Evolutionary conservation across 2,113 vertebrate genomes (phyloP).

Genomic region (Tringa solitaria): DNA sequence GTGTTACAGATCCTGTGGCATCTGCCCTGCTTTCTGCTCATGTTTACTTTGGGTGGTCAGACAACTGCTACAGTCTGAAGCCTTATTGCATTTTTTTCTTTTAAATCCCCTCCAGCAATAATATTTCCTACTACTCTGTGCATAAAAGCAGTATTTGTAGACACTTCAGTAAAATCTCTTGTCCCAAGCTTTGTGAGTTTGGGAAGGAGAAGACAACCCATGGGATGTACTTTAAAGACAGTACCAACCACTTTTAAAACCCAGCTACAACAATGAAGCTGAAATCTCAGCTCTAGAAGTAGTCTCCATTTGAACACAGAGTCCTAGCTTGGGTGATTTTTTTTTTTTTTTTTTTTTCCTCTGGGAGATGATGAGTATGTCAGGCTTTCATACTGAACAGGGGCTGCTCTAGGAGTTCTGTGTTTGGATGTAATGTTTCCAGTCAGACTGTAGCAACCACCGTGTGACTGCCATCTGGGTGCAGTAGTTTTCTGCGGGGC

Average conservation of each 20-base stretch:
- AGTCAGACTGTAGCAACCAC: background rate
- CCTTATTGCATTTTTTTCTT: background rate
- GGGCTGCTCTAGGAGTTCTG: background rate
- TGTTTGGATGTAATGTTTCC: background rate
- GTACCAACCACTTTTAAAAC: background rate
- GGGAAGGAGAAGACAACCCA: background rate
- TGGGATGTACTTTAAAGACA: background rate
- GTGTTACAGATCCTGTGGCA: background rate
- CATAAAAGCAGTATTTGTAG: background rate
- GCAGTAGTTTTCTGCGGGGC: background rate
- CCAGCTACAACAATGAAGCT: background rate
- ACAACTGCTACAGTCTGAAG: background rate
- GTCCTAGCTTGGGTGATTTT: background rate
- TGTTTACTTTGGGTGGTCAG: background rate
- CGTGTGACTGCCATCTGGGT: background rate
- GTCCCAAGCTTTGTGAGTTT: background rate
- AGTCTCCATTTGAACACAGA: background rate
- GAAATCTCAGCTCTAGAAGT: background rate
- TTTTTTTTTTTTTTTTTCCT: background rate
- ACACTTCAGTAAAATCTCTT: background rate
- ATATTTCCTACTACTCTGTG: background rate
- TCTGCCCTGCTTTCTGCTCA: background rate
- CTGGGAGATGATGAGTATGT: background rate
- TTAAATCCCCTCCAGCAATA: background rate
- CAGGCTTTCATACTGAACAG: background rate